A percentile compares a stretch with the other conserved stretches of the same genome.
Evolutionary conservation across 2,113 vertebrate species (phyloP).

Genomic region (Lanius collurio): DNA sequence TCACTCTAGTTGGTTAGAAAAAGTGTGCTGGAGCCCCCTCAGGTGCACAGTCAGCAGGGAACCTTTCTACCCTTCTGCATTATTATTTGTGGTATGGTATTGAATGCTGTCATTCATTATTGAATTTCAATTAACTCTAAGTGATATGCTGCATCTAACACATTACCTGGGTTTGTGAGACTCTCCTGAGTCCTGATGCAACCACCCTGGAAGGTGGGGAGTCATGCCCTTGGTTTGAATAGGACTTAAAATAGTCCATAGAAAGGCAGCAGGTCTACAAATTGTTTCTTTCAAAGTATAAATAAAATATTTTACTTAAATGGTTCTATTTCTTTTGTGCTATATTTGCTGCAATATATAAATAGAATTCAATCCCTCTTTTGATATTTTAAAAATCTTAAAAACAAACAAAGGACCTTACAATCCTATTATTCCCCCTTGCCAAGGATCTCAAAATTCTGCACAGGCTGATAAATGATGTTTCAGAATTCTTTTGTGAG

Average conservation of each 20-base stretch:
- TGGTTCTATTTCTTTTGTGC: background rate
- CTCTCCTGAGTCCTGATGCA: background rate
- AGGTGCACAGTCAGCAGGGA: background rate
- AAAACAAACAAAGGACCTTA: background rate
- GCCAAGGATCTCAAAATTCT: background rate
- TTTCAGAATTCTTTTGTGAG: background rate
- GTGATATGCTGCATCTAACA: fast-evolving
- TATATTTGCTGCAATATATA: background rate
- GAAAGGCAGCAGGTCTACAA: background rate
- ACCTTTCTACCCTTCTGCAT: background rate
- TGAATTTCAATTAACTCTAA: background rate
- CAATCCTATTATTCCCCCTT: background rate
- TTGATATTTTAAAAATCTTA: background rate
- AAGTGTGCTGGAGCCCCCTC: background rate
- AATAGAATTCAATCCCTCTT: background rate
- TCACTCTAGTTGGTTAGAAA: background rate
- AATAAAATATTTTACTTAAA: background rate
- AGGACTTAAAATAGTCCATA: background rate
- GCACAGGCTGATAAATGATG: background rate
- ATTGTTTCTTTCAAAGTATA: background rate
- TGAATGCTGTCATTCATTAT: background rate
- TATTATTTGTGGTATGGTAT: background rate
- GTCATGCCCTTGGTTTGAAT: background rate
- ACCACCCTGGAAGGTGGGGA: background rate
- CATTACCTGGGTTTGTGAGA: background rate